Evolutionary conservation across 1,140 invertebrate genomes (phyloP), one percentile per base, ranked within the genome.

Genomic region (Phymorhynchus buccinoides): DNA sequence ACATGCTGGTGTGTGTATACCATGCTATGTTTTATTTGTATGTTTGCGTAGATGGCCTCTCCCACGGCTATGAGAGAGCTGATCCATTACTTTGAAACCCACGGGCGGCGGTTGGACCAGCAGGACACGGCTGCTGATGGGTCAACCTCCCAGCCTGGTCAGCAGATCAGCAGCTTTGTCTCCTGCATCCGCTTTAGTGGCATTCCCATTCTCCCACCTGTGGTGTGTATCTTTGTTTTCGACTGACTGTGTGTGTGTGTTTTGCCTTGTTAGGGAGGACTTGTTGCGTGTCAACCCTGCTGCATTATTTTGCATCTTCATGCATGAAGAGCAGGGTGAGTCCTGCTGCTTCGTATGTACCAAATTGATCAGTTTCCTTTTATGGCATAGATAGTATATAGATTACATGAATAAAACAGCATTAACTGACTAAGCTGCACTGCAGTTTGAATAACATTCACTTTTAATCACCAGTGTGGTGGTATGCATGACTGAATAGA

Each of bases 131-230:
- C 82, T 62, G 16, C 82, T 85, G 42, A 80, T n/a, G 80, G 6
- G 71, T 48, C 30, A 52, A 83, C 37, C 71, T 85, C 79, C 39
- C 71, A 16, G 32, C 71, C 4, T 77, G 80, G 16, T 30, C n/a
- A 52, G 22, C n/a, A 66, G 9, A 37, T 42, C 6, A 71, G 44
- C 37, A 48, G 83, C 41, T 89, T 84, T 78, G 78, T 90, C 32
- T 92, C 91, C 37, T 84, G 86, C 39, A 91, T 92, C 62, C 89
- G 84, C 39, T 91, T 92, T 78, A 90, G 89, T 88, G 91, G 91
- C 22, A 85, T 91, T 27, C 90, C 91, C 14, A 92, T 92, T 52
- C 86, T 92, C 12, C 90, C 91, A 48, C 91, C 91, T 41, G 90
- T 91, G 84, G 91, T 92, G 90, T 87, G 88, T 86, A 79, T 41